Percentiles rank a stretch among this genome's conserved stretches.
phyloP scores from a whole-genome alignment of 1,140 invertebrate species.

The Muscidifurax raptorellus region DNA sequence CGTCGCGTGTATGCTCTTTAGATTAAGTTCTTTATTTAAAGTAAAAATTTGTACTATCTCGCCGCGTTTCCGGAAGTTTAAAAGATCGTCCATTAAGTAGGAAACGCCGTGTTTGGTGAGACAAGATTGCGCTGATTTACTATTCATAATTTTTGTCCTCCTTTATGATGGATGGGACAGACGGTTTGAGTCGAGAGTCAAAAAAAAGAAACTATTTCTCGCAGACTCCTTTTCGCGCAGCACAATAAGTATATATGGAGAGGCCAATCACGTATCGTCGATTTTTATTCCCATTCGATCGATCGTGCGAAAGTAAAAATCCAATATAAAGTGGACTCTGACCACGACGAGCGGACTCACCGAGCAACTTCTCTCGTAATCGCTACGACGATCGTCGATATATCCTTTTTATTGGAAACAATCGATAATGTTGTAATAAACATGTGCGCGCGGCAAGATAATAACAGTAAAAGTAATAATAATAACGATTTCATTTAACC shows the following conservation, averaged over 20 bases:
- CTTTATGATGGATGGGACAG: neutral
- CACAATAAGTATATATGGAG: neutral
- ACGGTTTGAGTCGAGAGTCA: too few relatives aligned
- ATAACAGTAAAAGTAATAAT: conserved; percentile 6
- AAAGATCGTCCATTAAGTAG: neutral
- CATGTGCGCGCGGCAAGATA: neutral
- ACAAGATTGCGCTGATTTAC: neutral
- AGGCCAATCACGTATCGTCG: conserved; percentile 9
- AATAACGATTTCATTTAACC: neutral
- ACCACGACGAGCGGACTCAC: neutral
- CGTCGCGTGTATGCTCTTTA: neutral
- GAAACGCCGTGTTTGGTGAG: neutral
- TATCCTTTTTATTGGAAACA: conserved; percentile 8
- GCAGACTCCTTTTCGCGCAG: neutral
- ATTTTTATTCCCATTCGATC: conserved; percentile 13
- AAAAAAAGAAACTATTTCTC: too few relatives aligned
- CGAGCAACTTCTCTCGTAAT: neutral
- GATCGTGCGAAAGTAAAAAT: conserved; percentile 26
- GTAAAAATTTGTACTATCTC: neutral
- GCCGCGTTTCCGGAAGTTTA: neutral
- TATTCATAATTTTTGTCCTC: neutral
- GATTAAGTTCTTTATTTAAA: neutral
- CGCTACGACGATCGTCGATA: neutral
- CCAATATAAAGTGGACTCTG: conserved; percentile 10
- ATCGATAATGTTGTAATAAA: conserved; percentile 16